Conservation (phyloP, 2,113 vertebrate genomes). For the Tetraodon nigroviridis region DNA sequence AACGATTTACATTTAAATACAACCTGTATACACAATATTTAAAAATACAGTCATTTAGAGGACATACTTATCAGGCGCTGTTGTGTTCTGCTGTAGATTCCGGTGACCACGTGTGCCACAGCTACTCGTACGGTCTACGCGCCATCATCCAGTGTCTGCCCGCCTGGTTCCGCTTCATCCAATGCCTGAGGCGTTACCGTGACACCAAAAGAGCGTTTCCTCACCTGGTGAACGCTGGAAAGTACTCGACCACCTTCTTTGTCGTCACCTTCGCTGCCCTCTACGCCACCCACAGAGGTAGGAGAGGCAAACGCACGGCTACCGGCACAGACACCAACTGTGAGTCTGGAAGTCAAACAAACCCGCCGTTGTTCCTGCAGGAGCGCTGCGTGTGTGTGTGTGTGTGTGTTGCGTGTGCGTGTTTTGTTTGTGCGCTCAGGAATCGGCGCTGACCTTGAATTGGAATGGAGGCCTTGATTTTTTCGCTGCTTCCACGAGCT, state of each 20-base stretch:
- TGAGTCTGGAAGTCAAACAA: conserved; percentile 7
- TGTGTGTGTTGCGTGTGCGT: no score
- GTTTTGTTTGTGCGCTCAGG: conserved; percentile 23
- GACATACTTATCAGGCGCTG: background rate
- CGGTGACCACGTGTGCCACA: conserved; percentile 75
- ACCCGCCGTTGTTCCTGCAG: background rate
- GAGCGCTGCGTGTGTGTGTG: background rate
- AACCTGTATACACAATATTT: background rate
- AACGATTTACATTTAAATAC: no score
- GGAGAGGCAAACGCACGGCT: conserved; percentile 4
- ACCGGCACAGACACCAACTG: no score
- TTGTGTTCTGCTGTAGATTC: conserved; percentile 20
- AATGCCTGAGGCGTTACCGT: conserved; percentile 95
- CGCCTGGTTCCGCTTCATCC: conserved; percentile 96
- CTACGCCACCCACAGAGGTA: conserved; percentile 92
- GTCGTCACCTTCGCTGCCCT: conserved; percentile 95
- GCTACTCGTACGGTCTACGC: conserved; percentile 90
- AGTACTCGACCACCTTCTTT: conserved; percentile 99
- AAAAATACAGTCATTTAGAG: background rate
- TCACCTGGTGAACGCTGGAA: conserved; percentile 96
- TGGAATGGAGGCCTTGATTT: conserved; percentile 40
- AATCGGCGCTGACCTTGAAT: conserved; percentile 54
- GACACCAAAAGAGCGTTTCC: conserved; percentile 97
- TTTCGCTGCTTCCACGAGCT: conserved; percentile 27
- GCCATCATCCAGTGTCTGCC: conserved; percentile 98